A percentile compares a stretch with the other conserved stretches of the same genome.
phyloP scores from a whole-genome alignment of 2,888 invertebrate genomes.

The Agrenia bidenticulata region DNA sequence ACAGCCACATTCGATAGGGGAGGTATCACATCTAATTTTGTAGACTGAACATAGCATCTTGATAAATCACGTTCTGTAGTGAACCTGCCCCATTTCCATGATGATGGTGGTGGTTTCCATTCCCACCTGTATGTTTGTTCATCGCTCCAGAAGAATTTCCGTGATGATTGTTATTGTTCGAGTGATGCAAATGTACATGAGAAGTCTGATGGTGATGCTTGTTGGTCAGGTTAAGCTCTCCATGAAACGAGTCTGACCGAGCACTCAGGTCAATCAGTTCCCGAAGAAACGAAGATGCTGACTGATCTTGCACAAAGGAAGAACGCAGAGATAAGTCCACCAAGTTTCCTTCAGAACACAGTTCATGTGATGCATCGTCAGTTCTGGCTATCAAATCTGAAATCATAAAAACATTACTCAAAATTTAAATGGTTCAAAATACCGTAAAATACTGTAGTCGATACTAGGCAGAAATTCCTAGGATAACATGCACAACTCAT shows the following conservation, averaged over 20 bases:
- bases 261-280: conserved; percentile 50
- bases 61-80: conserved; percentile 45
- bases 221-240: conserved; percentile 48
- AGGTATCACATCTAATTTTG: conserved; percentile 22
- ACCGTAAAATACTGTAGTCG: not conserved
- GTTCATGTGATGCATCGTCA: conserved; percentile 43
- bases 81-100: conserved; percentile 15
- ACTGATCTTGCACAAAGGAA: conserved; percentile 47
- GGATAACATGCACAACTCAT: too few species aligned
- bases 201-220: conserved; percentile 26
- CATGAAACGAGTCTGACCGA: conserved; percentile 47
- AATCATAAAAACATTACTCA: conserved; percentile 6
- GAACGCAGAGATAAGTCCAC: conserved; percentile 48
- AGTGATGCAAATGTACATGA: conserved; percentile 9
- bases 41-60: conserved; percentile 46
- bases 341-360: conserved; percentile 46
- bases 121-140: not conserved
- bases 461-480: too few species aligned
- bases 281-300: conserved; percentile 47
- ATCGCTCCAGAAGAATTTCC: not conserved
- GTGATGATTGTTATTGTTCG: conserved; percentile 18
- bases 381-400: conserved; percentile 44
- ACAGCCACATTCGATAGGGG: not conserved
- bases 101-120: conserved; percentile 22
- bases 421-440: not conserved